Base-by-base conservation (phyloP, 2,113 vertebrate species). In the Nycticorax nycticorax region DNA sequence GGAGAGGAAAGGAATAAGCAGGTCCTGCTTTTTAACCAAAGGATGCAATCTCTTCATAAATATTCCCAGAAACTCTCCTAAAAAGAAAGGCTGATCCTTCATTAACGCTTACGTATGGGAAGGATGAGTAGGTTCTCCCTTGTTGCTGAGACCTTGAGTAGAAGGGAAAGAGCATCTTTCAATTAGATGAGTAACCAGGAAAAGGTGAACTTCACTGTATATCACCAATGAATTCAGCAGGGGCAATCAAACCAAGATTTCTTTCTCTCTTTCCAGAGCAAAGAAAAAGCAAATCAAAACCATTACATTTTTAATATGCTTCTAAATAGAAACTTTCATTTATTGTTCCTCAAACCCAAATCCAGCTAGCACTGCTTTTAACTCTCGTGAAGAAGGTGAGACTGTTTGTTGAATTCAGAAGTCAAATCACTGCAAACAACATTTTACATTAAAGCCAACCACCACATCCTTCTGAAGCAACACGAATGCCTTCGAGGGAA, bases 401-500 rank as follows among this genome's bases (percentile, higher is more conserved):
- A 14, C 37, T 93, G 57, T 43, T 55, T 53, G 56, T 10, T 89
- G 66, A 89, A 87, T 53, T 88, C 62, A 57, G 55, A 91, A 79
- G 67, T 21, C 72, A 94, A 83, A 93, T 73, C 63, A 76, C 39
- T 69, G 55, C 48, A 88, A 94, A 91, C 66, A 95, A 11, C 43
- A 72, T 73, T 93, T 92, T 33, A 91, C 33, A 27, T 82, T 69
- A 69, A 95, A 92, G 89, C 59, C 74, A 92, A 92, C 53, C 24
- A 43, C 80, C 35, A 68, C 75, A 88, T 94, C 96, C 78, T 85
- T 83, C 89, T 89, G 86, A 93, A 95, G 87, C 79, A 85, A 88
- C 74, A 82, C 2, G 0, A 91, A 79, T 5, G 55, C 84, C 67
- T 97, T 85, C 19, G 4, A 95, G 89, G 80, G 47, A 96, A 93